phyloP scores from a whole-genome alignment of 2,113 vertebrate genomes.

The Diadophis punctatus region DNA sequence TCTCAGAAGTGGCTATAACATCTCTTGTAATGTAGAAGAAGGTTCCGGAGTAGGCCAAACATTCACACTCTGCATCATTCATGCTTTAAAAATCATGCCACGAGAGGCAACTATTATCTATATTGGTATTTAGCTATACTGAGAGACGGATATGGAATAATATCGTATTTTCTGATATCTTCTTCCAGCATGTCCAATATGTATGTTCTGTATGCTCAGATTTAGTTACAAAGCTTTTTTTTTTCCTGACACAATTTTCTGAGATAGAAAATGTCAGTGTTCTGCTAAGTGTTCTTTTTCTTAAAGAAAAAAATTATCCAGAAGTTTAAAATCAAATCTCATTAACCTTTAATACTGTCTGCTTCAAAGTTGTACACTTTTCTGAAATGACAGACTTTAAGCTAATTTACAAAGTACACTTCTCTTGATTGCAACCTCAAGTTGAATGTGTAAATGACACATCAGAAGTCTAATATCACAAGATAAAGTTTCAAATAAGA shows the following conservation, averaged over 20 bases:
- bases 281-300: not conserved
- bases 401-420: not conserved
- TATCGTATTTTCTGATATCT: not conserved
- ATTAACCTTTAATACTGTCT: not conserved
- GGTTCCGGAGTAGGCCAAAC: not conserved
- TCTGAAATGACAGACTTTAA: not conserved
- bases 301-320: not conserved
- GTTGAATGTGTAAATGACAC: not conserved
- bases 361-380: not conserved
- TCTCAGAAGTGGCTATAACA: not conserved
- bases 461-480: not conserved
- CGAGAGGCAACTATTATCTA: not conserved
- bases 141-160: not conserved
- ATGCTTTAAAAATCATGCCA: not conserved
- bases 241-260: not conserved
- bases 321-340: not conserved
- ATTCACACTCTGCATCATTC: not conserved
- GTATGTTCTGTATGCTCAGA: not conserved
- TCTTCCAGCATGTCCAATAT: not conserved
- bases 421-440: not conserved
- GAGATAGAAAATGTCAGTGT: not conserved
- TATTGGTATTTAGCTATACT: not conserved
- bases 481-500: not conserved
- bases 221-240: not conserved
- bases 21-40: not conserved